Conservation (phyloP, 64 coral and sea anemone genomes). For the Astreopora myriophthalma region DNA sequence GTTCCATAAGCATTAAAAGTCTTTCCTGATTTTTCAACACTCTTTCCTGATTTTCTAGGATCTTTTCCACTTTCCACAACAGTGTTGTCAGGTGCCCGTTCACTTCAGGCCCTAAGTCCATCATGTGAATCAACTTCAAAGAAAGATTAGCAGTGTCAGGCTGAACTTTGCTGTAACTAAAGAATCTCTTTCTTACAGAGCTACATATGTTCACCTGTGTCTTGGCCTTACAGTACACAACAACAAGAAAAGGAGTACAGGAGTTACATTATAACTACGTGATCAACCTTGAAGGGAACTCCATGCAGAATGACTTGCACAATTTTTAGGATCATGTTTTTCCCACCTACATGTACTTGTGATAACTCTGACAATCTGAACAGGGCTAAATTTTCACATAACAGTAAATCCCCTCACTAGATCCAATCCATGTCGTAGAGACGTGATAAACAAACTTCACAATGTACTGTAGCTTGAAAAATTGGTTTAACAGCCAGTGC, state of each 20-base stretch:
- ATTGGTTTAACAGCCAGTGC: no score
- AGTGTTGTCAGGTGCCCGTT: slow-evolving; percentile 61
- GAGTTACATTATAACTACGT: no score
- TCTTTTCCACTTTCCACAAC: slow-evolving; percentile 66
- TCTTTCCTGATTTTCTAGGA: slow-evolving; percentile 66
- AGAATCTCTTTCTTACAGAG: background rate
- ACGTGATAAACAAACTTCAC: no score
- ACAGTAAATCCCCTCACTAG: no score
- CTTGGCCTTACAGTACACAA: background rate
- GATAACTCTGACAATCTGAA: no score
- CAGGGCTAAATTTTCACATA: no score
- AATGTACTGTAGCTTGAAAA: no score
- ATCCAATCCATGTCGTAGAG: no score
- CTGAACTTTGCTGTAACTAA: slow-evolving; percentile 17
- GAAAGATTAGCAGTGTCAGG: slow-evolving; percentile 81
- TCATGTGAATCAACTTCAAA: slow-evolving; percentile 79
- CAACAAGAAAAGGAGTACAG: background rate
- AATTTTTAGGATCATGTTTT: no score
- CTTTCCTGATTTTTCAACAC: slow-evolving; percentile 71
- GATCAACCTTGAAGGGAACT: no score
- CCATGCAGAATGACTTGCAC: no score
- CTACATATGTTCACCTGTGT: background rate
- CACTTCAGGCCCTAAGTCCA: slow-evolving; percentile 66
- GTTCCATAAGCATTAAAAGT: slow-evolving; percentile 39
- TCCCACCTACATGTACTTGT: no score